These are phyloP conservation scores for Saxidomus purpurata DNA, from an alignment of 1,140 invertebrate genomes.

Conservation along the genomic window DNA sequence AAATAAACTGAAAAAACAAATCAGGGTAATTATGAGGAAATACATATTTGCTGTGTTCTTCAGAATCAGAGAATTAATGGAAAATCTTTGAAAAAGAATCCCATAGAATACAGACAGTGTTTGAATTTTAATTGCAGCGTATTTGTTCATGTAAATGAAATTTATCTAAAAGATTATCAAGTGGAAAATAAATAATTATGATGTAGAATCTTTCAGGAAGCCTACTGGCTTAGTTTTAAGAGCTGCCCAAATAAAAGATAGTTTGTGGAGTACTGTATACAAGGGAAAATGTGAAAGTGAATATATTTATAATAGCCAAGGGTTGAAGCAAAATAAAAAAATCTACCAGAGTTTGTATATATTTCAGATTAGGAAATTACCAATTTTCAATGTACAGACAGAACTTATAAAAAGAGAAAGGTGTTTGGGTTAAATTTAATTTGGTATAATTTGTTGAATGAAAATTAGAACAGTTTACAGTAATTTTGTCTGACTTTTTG, in stretches of 20 bases:
- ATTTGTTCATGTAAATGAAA: slow-evolving; percentile 21
- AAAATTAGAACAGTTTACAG: too few relatives aligned
- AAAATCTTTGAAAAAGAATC: not conserved
- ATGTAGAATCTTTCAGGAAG: not conserved
- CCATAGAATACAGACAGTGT: not conserved
- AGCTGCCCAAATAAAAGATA: not conserved
- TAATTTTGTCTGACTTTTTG: too few relatives aligned
- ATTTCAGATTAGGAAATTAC: too few relatives aligned
- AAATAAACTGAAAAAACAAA: not conserved
- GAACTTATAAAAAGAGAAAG: too few relatives aligned
- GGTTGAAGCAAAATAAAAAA: too few relatives aligned
- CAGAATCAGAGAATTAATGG: not conserved
- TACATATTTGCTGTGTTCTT: slow-evolving; percentile 14
- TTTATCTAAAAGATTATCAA: slow-evolving; percentile 12
- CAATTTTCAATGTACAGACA: too few relatives aligned
- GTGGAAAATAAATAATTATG: not conserved
- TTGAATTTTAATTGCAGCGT: slow-evolving; percentile 10
- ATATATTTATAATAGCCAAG: not conserved
- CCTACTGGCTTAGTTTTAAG: not conserved
- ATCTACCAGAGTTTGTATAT: too few relatives aligned
- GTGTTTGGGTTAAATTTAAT: too few relatives aligned
- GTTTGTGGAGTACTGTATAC: not conserved
- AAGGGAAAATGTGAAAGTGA: not conserved
- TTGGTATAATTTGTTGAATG: too few relatives aligned
- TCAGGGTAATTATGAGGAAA: not conserved